Evolutionary conservation across 1,140 invertebrate genomes (phyloP).

Genomic region (Aphis craccivora): DNA sequence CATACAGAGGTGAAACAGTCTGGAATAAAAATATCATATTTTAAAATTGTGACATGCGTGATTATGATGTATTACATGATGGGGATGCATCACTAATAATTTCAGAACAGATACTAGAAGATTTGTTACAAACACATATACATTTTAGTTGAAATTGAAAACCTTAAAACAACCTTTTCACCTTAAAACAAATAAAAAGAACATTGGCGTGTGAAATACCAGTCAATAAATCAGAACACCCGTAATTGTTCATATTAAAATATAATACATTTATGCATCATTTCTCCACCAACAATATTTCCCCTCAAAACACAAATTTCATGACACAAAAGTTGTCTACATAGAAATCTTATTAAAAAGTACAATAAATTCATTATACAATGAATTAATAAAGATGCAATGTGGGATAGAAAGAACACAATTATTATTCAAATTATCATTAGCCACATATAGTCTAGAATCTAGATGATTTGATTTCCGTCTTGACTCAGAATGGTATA

Average conservation of each 20-base stretch:
- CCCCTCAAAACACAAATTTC: neutral
- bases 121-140: neutral
- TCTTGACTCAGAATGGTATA: neutral
- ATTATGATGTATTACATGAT: neutral
- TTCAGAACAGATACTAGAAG: neutral
- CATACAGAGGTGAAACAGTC: neutral
- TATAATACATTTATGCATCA: neutral
- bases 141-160: too few relatives aligned
- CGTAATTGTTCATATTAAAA: neutral
- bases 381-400: neutral
- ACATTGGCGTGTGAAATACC: neutral
- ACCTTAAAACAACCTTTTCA: too few relatives aligned
- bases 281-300: neutral
- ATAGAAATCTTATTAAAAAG: neutral
- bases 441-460: constrained; percentile 14
- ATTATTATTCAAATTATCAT: neutral
- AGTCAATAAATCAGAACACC: neutral
- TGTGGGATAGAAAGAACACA: constrained; percentile 28
- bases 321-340: neutral
- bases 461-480: neutral
- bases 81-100: neutral
- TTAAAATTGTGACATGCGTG: neutral
- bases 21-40: neutral
- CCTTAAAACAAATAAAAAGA: neutral
- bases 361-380: neutral